Evolutionary conservation across 2,113 vertebrate genomes (phyloP), one percentile per base, ranked within the genome.

Genomic region (Fulica atra): DNA sequence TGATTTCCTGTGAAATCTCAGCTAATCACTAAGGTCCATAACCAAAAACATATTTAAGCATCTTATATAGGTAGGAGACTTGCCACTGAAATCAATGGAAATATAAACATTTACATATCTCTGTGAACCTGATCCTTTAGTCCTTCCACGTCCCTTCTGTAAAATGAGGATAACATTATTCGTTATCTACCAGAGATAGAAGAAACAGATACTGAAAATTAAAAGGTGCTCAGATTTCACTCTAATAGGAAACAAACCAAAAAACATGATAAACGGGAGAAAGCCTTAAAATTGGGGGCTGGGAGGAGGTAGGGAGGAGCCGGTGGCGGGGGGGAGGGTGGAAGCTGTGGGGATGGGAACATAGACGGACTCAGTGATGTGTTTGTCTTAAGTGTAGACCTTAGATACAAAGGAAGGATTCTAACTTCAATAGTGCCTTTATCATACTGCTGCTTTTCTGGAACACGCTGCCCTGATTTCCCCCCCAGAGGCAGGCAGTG

Each of bases 41-140:
- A 93, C 91, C 76, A 94, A 88, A 94, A 94, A 16, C 76, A 88
- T 91, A 84, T 73, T 93, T 92, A 91, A 97, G 73, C 61, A 91
- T 86, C 86, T 94, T 95, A 74, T n/a, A 79, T 35, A 93, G 51
- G 79, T 69, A 76, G 31, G 36, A 88, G 60, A 57, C 35, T 68
- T 85, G 84, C 35, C 50, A 85, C 61, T 88, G 56, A 86, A 95
- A 94, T 71, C 56, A 94, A 51, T 35, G 18, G 23, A 93, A 94
- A 91, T 83, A 84, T 6, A 93, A 96, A 92, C 48, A 93, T 94
- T 86, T 94, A 90, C 69, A 59, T 93, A 95, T 95, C 86, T 78
- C 64, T 88, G 51, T 84, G 64, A 93, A 93, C 80, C 29, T 48
- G 69, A 89, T 48, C 76, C 69, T 77, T 88, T 68, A 50, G 72